Evolutionary conservation across 2,888 invertebrate genomes (phyloP), one percentile per base, ranked within the genome.

Genomic region (Lacanobia oleracea): DNA sequence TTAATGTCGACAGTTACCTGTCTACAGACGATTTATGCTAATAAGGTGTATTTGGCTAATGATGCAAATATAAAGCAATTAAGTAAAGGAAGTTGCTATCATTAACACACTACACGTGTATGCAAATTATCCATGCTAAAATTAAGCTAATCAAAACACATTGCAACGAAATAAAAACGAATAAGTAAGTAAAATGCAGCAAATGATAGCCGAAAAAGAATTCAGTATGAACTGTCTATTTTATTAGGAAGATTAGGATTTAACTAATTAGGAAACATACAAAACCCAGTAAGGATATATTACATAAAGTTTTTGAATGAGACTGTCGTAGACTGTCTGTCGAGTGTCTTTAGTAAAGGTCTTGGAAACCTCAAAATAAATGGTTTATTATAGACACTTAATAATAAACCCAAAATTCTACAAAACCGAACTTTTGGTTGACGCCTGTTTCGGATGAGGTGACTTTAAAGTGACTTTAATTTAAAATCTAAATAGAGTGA

Each of bases 71-170:
- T 53, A 54, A 60, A 72, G 62, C 68, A 61, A 82, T 70, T 72
- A 73, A 79, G 63, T 64, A 69, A 64, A 78, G 85, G 74, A 85
- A 75, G 53, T 67, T n/a, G 33, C 66, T 63, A 40, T 65, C 69
- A 72, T 70, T 77, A 65, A 12, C 45, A 57, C 51, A 18, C n/a
- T n/a, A 66, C 67, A 75, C 51, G 70, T 50, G 68, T 61, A 73
- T 73, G 67, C 33, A 67, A 82, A 79, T 76, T 61, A 33, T 33
- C 48, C 76, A 79, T 82, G n/a, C 21, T 65, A 62, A 75, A 73
- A 71, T 67, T 51, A 79, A 69, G 23, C 56, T 63, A 70, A 69
- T 54, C 33, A 61, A 77, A 71, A 40, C 56, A 63, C 51, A 51
- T 48, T 48, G 50, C 57, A 56, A 61, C 10, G 14, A 63, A 51